Evolutionary conservation across 2,888 invertebrate species (phyloP), one percentile per base, ranked within the genome.

Genomic region (Dexiosoma caninum): DNA sequence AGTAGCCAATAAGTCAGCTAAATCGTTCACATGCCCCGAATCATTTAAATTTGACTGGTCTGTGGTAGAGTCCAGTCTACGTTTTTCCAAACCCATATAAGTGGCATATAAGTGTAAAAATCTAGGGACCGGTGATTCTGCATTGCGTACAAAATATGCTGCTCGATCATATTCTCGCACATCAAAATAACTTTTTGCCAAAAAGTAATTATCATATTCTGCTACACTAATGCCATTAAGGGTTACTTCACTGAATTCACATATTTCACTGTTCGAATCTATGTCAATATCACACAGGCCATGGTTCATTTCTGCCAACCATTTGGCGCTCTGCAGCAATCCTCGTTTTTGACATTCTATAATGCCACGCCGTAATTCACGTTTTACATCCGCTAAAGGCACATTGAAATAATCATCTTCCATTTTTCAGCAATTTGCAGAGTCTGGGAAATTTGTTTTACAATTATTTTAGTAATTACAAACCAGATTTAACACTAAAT

Each of bases 101-200:
- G 93, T 93, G 0, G 97, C 93, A 89, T 98, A 98, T 84, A 95
- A 93, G 88, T 96, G 94, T 27, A 98, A 91, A 89, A 98, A 98
- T 81, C 94, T 92, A 49, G 94, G 93, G n/a, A 95, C 95, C 0
- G 93, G 91, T 75, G 94, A 94, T 44, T 91, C 91, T 85, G 94
- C 94, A 77, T 93, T 92, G 85, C 94, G 93, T 7, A 95, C 92
- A 86, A 96, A 96, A 91, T 94, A 94, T 0, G 96, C 95, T 70
- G 95, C 95, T 86, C 96, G 78, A 30, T 97, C 97, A 89, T 97
- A 98, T 89, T 98, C 98, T 85, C 95, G 95, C 51, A 95, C 91
- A 90, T 98, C 97, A 87, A 97, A 97, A 88, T 96, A 97, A 82
- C 95, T 94, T 89, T 96, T 97, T 0, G 96, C 96, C 83, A 97